These are phyloP conservation scores for Cydia fagiglandana DNA, from an alignment of 1,140 invertebrate species.

Conservation along the genomic window DNA sequence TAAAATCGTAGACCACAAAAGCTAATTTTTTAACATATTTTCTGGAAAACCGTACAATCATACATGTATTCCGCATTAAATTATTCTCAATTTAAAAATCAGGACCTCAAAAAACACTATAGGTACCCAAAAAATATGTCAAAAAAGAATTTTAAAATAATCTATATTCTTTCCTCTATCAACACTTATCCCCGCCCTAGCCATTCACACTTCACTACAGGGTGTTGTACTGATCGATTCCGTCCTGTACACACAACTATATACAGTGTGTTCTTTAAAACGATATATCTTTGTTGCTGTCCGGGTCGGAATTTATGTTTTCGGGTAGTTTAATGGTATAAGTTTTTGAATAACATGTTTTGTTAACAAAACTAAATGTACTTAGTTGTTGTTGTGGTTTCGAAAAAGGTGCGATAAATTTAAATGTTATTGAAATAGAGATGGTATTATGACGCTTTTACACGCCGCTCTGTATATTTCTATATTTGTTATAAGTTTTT, in stretches of 20 bases:
- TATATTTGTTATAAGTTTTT: background rate
- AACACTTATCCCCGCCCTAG: background rate
- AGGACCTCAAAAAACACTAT: no score
- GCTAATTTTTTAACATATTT: no score
- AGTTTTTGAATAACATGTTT: slow-evolving; percentile 3
- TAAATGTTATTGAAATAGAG: background rate
- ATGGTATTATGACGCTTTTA: no score
- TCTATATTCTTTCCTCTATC: background rate
- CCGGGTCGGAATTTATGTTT: slow-evolving; percentile 6
- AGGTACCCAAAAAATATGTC: no score
- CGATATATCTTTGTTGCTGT: slow-evolving; percentile 30
- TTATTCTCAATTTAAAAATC: no score
- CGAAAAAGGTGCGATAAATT: background rate
- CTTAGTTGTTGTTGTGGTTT: background rate
- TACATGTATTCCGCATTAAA: no score
- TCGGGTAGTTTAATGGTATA: slow-evolving; percentile 7
- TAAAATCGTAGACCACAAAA: no score
- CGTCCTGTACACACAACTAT: slow-evolving; percentile 3
- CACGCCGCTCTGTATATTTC: background rate
- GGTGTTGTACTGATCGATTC: slow-evolving; percentile 28
- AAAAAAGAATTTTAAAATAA: background rate
- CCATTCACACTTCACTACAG: slow-evolving; percentile 23
- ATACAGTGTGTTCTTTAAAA: slow-evolving; percentile 19
- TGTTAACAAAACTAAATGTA: slow-evolving; percentile 2
- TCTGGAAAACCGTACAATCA: no score